Percentiles rank a stretch among this genome's conserved stretches.
These are phyloP conservation scores for Serranus cabrilla DNA, from an alignment of 2,797 vertebrate genomes.

Conservation along the genomic window DNA sequence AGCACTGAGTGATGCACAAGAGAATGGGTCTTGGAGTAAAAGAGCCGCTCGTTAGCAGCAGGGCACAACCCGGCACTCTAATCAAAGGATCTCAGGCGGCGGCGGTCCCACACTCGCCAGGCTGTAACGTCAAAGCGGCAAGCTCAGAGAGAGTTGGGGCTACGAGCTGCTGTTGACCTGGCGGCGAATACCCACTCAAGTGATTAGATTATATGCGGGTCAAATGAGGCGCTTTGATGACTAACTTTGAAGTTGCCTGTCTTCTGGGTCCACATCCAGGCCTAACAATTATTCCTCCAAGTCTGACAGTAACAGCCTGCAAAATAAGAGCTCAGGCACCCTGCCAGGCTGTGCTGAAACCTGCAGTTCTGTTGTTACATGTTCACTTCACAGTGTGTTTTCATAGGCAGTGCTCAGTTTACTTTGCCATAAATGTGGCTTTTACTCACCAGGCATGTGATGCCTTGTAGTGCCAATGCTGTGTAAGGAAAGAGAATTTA, in stretches of 20 bases:
- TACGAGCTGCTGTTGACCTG: constrained; percentile 54
- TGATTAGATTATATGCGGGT: constrained; percentile 82
- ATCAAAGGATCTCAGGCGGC: constrained; percentile 74
- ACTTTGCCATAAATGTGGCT: constrained; percentile 58
- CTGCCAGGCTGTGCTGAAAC: constrained; percentile 19
- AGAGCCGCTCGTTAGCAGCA: constrained; percentile 68
- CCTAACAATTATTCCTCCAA: constrained; percentile 53
- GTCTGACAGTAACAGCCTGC: constrained; percentile 50
- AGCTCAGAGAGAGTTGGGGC: constrained; percentile 65
- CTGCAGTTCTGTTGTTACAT: constrained; percentile 47
- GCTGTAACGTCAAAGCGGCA: constrained; percentile 44
- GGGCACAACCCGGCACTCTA: constrained; percentile 57
- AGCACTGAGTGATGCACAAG: constrained; percentile 59
- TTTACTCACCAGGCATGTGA: constrained; percentile 57
- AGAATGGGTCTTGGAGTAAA: constrained; percentile 50
- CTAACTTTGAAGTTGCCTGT: constrained; percentile 78
- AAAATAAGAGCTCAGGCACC: constrained; percentile 36
- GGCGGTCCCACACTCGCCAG: constrained; percentile 43
- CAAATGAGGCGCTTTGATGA: constrained; percentile 80
- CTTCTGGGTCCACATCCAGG: constrained; percentile 57
- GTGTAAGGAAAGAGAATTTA: constrained; percentile 47
- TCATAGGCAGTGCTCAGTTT: constrained; percentile 55
- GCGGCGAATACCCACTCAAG: constrained; percentile 69
- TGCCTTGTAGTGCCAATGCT: constrained; percentile 34
- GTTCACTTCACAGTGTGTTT: constrained; percentile 55